Conservation (phyloP, 2,888 invertebrate genomes). For the Helleia helle region DNA sequence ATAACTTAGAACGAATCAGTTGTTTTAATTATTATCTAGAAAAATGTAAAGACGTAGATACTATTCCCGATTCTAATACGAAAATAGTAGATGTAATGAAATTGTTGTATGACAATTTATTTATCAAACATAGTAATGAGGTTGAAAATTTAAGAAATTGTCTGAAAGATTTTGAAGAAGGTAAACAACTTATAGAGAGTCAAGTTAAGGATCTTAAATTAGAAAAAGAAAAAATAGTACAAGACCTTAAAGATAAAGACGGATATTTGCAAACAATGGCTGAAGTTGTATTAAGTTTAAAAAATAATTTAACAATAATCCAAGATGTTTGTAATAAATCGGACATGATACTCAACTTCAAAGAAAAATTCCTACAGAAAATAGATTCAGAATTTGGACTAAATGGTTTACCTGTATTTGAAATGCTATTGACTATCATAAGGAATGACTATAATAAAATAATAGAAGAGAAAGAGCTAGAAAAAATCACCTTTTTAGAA, state of each 20-base stretch:
- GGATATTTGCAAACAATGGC: slow-evolving; percentile 27
- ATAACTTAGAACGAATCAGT: slow-evolving; percentile 42
- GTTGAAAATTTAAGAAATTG: slow-evolving; percentile 52
- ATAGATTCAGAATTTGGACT: slow-evolving; percentile 42
- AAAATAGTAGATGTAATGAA: slow-evolving; percentile 55
- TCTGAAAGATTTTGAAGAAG: slow-evolving; percentile 43
- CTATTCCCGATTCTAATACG: slow-evolving; percentile 29
- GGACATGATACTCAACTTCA: slow-evolving; percentile 30
- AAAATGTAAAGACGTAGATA: slow-evolving; percentile 36
- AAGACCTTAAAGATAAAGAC: slow-evolving; percentile 35
- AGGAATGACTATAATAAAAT: slow-evolving; percentile 32
- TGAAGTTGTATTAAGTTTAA: slow-evolving; percentile 31
- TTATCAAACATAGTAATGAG: slow-evolving; percentile 44
- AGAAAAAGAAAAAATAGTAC: slow-evolving; percentile 29
- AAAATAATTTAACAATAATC: slow-evolving; percentile 29
- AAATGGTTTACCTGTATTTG: slow-evolving; percentile 33
- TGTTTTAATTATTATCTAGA: slow-evolving; percentile 48
- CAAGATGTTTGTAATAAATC: slow-evolving; percentile 19
- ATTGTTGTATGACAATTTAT: slow-evolving; percentile 41
- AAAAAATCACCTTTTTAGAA: no score
- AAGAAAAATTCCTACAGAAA: slow-evolving; percentile 36
- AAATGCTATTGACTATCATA: slow-evolving; percentile 31
- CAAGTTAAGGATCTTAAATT: slow-evolving; percentile 28
- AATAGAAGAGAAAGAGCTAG: slow-evolving; percentile 26
- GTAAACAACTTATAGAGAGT: slow-evolving; percentile 30